A percentile compares a stretch with the other conserved stretches of the same genome.
phyloP scores from a whole-genome alignment of 2,113 vertebrate species.

The Nerophis ophidion region DNA sequence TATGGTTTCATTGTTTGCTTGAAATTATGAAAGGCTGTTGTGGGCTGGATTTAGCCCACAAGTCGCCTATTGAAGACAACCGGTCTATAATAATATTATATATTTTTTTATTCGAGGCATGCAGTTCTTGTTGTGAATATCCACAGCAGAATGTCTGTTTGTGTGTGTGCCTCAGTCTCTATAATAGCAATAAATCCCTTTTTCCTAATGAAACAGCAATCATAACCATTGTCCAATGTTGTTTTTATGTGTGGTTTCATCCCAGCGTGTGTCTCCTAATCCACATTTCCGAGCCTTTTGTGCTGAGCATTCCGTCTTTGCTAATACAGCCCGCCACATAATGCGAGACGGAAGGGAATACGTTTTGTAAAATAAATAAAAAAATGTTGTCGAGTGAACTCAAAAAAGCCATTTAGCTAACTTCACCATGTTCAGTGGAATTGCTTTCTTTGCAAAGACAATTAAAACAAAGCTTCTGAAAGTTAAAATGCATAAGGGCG shows the following conservation, averaged over 20 bases:
- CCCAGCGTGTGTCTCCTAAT: slow-evolving; percentile 64
- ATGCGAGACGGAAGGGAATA: slow-evolving; percentile 64
- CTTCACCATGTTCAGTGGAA: slow-evolving; percentile 72
- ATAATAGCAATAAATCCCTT: slow-evolving; percentile 16
- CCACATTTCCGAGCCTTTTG: slow-evolving; percentile 49
- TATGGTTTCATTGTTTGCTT: too few relatives aligned
- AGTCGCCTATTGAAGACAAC: too few relatives aligned
- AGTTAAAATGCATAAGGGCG: slow-evolving; percentile 29
- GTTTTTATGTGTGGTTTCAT: slow-evolving; percentile 68
- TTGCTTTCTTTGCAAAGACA: slow-evolving; percentile 66
- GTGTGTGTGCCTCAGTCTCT: slow-evolving; percentile 2
- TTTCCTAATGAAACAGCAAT: slow-evolving; percentile 50
- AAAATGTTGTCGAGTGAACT: slow-evolving; percentile 54
- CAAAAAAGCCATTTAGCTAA: slow-evolving; percentile 72
- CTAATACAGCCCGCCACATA: slow-evolving; percentile 71
- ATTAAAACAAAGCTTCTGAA: slow-evolving; percentile 36
- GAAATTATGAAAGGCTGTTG: too few relatives aligned
- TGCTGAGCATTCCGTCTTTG: slow-evolving; percentile 54
- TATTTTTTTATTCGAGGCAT: too few relatives aligned
- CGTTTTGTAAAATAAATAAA: slow-evolving; percentile 69
- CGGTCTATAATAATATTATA: too few relatives aligned
- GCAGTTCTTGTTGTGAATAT: too few relatives aligned
- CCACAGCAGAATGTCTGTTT: too few relatives aligned
- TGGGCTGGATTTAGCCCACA: too few relatives aligned
- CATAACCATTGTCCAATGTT: slow-evolving; percentile 62